A percentile compares a stretch with the other conserved stretches of the same genome.
These are phyloP conservation scores for Coleophora deauratella DNA, from an alignment of 2,888 invertebrate genomes.

Conservation along the genomic window DNA sequence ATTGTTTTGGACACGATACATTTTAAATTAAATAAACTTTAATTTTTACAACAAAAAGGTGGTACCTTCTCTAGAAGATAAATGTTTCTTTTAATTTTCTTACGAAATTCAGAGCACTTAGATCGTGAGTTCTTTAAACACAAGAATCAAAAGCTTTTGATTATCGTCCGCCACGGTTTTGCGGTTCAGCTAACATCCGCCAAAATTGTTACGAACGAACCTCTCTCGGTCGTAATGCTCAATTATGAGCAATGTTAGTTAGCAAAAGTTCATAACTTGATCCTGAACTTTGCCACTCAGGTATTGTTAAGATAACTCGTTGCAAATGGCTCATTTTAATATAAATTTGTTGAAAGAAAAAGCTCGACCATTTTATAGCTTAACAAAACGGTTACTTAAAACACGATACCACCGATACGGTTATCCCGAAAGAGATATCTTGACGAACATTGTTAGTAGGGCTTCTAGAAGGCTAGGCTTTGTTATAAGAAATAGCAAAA, in stretches of 20 bases:
- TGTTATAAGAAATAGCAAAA: too few relatives aligned
- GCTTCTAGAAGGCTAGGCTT: too few relatives aligned
- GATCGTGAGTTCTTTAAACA: conserved; percentile 11
- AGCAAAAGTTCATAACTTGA: conserved; percentile 22
- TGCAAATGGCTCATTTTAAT: conserved; percentile 17
- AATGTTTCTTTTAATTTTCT: too few relatives aligned
- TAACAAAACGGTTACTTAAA: too few relatives aligned
- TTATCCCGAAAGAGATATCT: too few relatives aligned
- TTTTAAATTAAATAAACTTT: too few relatives aligned
- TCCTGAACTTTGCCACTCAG: conserved; percentile 21
- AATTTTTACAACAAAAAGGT: too few relatives aligned
- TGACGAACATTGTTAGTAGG: too few relatives aligned
- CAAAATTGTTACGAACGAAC: conserved; percentile 27
- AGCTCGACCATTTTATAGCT: too few relatives aligned
- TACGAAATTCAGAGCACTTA: background rate
- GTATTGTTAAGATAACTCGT: conserved; percentile 20
- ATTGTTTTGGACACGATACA: too few relatives aligned
- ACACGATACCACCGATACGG: too few relatives aligned
- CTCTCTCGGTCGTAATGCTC: conserved; percentile 23
- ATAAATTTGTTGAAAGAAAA: background rate
- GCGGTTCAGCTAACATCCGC: conserved; percentile 29
- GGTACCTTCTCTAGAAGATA: too few relatives aligned
- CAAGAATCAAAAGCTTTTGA: conserved; percentile 33
- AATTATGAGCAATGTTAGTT: conserved; percentile 36
- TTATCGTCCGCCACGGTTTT: conserved; percentile 25